A percentile compares a stretch with the other conserved stretches of the same genome.
phyloP scores from a whole-genome alignment of 1,140 invertebrate genomes.

The Leptoteleia sp. region DNA sequence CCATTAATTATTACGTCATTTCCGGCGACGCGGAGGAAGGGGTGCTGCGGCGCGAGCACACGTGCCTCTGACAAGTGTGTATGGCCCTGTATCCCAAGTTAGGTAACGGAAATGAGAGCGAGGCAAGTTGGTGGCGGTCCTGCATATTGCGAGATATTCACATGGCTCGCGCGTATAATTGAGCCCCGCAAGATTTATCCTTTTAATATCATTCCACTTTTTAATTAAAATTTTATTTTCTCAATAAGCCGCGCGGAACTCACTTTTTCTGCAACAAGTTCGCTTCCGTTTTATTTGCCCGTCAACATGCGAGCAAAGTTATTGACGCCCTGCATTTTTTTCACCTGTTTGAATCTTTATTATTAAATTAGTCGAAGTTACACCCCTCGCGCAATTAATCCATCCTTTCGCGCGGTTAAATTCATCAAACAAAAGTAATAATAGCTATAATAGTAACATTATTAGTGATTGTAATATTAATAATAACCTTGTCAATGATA shows the following conservation, averaged over 20 bases:
- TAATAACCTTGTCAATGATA: too few species aligned
- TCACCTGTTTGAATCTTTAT: constrained; percentile 28
- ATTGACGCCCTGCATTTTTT: constrained; percentile 15
- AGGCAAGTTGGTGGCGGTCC: constrained; percentile 41
- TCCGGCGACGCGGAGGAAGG: constrained; percentile 68
- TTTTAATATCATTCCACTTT: constrained; percentile 63
- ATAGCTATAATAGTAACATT: too few species aligned
- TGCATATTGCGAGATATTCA: constrained; percentile 47
- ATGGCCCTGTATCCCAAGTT: constrained; percentile 54
- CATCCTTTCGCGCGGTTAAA: background rate
- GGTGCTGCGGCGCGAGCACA: constrained; percentile 69
- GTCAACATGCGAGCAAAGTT: constrained; percentile 27
- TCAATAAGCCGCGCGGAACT: constrained; percentile 25
- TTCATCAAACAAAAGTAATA: constrained; percentile 20
- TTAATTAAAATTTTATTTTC: constrained; percentile 63
- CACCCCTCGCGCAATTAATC: constrained; percentile 1
- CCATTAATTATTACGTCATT: constrained; percentile 82
- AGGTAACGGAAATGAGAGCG: constrained; percentile 50
- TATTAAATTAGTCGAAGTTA: constrained; percentile 19
- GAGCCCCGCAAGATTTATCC: constrained; percentile 67
- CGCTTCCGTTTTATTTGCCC: constrained; percentile 24
- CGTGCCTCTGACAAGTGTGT: constrained; percentile 77
- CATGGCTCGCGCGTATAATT: constrained; percentile 54
- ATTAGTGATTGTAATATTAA: too few species aligned
- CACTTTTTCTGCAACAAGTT: constrained; percentile 27